Evolutionary conservation across 1,140 invertebrate genomes (phyloP), one percentile per base, ranked within the genome.

Genomic region (Heliconius himera): DNA sequence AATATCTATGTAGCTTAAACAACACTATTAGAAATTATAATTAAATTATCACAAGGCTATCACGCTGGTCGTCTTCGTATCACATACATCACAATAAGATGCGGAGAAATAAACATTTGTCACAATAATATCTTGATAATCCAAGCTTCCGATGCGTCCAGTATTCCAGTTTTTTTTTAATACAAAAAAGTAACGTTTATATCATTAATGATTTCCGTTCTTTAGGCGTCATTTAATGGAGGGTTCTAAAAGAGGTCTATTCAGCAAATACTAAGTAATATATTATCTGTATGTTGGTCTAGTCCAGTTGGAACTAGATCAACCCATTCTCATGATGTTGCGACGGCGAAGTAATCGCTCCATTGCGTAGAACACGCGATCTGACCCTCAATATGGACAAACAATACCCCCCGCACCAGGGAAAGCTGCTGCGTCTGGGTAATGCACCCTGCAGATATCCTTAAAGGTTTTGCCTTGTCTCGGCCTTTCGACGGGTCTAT

Each of bases 331-430:
- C 92, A 93, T 93, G 75, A 94, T 92, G 80, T 93, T 92, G 73
- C 92, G 88, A 83, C 93, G 90, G 74, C 91, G 89, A 81, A 94
- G 91, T 82, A 94, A 83, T 66, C 91, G 89, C 88, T 93, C 88
- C 91, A 94, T 89, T 87, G 93, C 92, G 93, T 94, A 93, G 93
- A 94, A 93, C 93, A 93, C 93, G 93, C 93, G 93, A 89, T 90
- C 89, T 84, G 92, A 93, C 89, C 90, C 92, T 94, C 93, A 94
- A 88, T 92, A 93, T 74, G 92, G 93, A 74, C 93, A 94, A 41
- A 92, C 84, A 80, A 94, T 88, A 5, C 92, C 92, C 2, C 88
- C 89, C n/a, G 87, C 81, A 1, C 93, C 93, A 1, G 93, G 93
- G 8, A 88, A 72, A n/a, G 88, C 90, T 18, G 83, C 84, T 1